phyloP scores from a whole-genome alignment of 2,888 invertebrate species.

The Anoncus sp. region DNA sequence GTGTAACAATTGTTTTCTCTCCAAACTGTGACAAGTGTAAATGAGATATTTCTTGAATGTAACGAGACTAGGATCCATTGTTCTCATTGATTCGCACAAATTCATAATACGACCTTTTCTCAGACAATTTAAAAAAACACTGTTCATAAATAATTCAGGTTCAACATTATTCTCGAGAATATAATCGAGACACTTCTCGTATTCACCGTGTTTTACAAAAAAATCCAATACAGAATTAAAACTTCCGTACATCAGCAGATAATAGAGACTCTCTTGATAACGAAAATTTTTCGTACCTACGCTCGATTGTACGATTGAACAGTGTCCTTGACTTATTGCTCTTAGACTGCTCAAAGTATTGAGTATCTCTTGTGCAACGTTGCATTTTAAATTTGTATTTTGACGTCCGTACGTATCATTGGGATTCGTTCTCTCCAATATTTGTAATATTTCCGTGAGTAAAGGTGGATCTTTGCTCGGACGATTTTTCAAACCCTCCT shows the following conservation, averaged over 20 bases:
- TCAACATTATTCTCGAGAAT: slow-evolving; percentile 88
- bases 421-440: slow-evolving; percentile 84
- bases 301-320: slow-evolving; percentile 66
- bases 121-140: slow-evolving; percentile 88
- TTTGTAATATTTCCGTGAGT: slow-evolving; percentile 88
- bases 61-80: slow-evolving; percentile 87
- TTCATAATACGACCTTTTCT: slow-evolving; percentile 87
- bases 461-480: slow-evolving; percentile 88
- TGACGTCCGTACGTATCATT: slow-evolving; percentile 72
- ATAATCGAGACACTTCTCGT: slow-evolving; percentile 88
- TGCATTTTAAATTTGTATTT: slow-evolving; percentile 60
- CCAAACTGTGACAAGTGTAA: slow-evolving; percentile 89
- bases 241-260: slow-evolving; percentile 92
- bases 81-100: slow-evolving; percentile 87
- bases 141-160: slow-evolving; percentile 89
- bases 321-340: slow-evolving; percentile 81
- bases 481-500: slow-evolving; percentile 76
- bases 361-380: slow-evolving; percentile 82
- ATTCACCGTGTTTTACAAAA: slow-evolving; percentile 89
- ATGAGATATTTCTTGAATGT: slow-evolving; percentile 90
- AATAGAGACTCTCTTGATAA: slow-evolving; percentile 92
- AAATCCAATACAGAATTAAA: slow-evolving; percentile 90
- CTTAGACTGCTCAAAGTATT: slow-evolving; percentile 83
- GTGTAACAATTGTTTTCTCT: slow-evolving; percentile 88
- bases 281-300: slow-evolving; percentile 67